A percentile compares a stretch with the other conserved stretches of the same genome.
Conservation (phyloP, 2,888 invertebrate species). For the Eupithecia exiguata region DNA sequence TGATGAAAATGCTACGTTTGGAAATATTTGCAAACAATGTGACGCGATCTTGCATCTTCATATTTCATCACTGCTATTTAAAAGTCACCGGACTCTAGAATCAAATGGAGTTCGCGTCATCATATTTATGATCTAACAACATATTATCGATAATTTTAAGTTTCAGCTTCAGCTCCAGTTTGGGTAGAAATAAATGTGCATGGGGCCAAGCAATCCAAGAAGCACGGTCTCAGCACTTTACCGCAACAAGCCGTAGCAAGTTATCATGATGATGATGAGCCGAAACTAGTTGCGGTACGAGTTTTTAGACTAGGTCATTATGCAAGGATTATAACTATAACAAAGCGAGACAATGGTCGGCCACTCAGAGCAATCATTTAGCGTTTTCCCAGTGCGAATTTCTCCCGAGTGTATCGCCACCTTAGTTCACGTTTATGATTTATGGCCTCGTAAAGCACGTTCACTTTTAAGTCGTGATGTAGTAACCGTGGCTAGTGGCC, state of each 20-base stretch:
- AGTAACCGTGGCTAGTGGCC: constrained; percentile 40
- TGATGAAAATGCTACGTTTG: background rate
- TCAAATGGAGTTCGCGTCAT: background rate
- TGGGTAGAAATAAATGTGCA: no score
- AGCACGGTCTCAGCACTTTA: no score
- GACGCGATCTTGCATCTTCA: background rate
- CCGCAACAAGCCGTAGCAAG: no score
- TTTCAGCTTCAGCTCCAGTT: no score
- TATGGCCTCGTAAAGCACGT: constrained; percentile 70
- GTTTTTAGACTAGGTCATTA: background rate
- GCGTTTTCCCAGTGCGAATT: background rate
- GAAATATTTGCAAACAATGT: background rate
- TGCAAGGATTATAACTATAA: no score
- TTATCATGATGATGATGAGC: no score
- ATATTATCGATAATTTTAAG: no score
- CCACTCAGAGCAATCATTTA: background rate
- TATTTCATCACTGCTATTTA: background rate
- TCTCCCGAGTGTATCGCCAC: constrained; percentile 10
- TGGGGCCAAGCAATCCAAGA: no score
- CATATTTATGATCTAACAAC: background rate
- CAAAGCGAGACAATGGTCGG: background rate
- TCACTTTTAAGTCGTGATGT: constrained; percentile 65
- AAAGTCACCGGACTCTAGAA: background rate
- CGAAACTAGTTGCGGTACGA: no score
- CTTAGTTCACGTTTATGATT: constrained; percentile 61